These are phyloP conservation scores for Aphis gossypii DNA, from an alignment of 1,140 invertebrate species.

Conservation along the genomic window DNA sequence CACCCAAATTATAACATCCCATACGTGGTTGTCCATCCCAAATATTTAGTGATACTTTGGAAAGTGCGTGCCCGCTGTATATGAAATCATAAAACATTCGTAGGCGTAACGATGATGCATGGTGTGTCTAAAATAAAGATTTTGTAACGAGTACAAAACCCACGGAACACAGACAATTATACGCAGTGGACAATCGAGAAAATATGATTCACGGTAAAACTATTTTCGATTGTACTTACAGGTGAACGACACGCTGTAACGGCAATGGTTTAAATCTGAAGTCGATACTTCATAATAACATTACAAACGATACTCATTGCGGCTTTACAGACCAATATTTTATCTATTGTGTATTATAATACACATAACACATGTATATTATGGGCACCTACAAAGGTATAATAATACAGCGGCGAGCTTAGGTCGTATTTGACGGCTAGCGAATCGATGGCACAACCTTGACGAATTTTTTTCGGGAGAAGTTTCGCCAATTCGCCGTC, in stretches of 20 bases:
- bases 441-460: background rate
- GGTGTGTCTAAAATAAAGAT: background rate
- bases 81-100: background rate
- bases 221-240: background rate
- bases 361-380: too few species aligned
- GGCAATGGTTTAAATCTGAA: background rate
- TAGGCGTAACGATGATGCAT: background rate
- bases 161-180: background rate
- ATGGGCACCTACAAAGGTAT: too few species aligned
- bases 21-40: background rate
- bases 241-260: background rate
- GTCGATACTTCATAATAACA: background rate
- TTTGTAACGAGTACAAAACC: background rate
- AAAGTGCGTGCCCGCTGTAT: background rate
- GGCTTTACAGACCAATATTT: background rate
- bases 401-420: background rate
- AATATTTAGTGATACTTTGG: background rate
- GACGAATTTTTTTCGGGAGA: background rate
- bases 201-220: background rate
- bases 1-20: background rate
- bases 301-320: background rate
- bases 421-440: background rate
- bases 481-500: background rate
- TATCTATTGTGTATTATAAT: background rate
- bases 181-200: background rate